Evolutionary conservation across 2,113 vertebrate species (phyloP).

Genomic region (Colossoma macropomum): DNA sequence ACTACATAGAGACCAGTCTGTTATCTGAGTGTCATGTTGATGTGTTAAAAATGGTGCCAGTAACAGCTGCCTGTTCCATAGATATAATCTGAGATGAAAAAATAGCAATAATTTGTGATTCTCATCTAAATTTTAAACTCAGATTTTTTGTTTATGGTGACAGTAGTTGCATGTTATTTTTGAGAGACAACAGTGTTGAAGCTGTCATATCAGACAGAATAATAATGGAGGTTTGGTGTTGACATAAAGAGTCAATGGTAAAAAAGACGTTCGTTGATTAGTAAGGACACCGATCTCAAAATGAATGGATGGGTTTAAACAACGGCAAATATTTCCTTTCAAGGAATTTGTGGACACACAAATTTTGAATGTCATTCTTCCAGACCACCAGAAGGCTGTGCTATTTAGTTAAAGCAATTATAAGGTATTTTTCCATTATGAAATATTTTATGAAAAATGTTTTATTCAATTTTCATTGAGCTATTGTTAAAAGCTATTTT

Average conservation of each 20-base stretch:
- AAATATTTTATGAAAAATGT: too few relatives aligned
- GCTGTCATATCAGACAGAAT: too few relatives aligned
- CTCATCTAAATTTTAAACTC: neutral
- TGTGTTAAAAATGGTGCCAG: neutral
- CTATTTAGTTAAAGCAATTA: slow-evolving; percentile 12
- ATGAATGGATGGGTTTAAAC: too few relatives aligned
- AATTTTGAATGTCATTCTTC: neutral
- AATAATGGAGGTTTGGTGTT: too few relatives aligned
- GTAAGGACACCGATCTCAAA: too few relatives aligned
- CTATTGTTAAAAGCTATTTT: neutral
- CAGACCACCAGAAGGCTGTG: slow-evolving; percentile 38
- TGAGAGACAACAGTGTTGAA: neutral
- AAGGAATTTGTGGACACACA: too few relatives aligned
- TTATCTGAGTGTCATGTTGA: neutral
- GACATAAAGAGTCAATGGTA: too few relatives aligned
- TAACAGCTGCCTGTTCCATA: neutral
- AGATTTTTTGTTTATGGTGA: neutral
- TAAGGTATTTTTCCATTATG: neutral
- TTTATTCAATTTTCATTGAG: neutral
- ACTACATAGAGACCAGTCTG: neutral
- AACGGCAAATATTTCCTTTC: too few relatives aligned
- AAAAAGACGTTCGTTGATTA: too few relatives aligned
- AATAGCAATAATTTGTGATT: neutral
- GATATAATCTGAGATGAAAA: neutral
- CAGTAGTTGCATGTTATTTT: neutral